Base-by-base conservation (phyloP, 1,140 invertebrate genomes). In the Drosophila pseudoobscura region DNA sequence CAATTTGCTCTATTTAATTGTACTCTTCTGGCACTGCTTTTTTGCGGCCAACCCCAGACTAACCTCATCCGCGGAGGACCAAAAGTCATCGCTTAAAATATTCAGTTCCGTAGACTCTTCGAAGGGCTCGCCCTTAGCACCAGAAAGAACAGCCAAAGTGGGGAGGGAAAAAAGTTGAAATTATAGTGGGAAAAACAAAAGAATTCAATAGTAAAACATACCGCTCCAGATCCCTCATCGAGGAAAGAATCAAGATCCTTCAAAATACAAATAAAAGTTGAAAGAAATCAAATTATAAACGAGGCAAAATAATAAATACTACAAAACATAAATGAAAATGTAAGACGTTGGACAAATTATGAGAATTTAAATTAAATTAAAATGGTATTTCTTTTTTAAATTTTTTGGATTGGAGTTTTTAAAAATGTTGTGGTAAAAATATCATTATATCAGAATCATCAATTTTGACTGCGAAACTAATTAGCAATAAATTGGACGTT, bases 211-310 rank as follows among this genome's bases (percentile, higher is more conserved):
- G 53, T 41, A 64, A 56, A 63, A 74, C 71, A 53, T 74, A 74
- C 71, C 70, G 35, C 52, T 20, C 71, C 71, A 64, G 71, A 74
- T 47, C 53, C 71, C 17, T 71, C 69, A 15, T 50, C 31, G 29
- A 31, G 2, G 1, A 63, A 15, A 35, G 61, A 72, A 20, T 79
- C 80, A 39, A 53, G 39, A 57, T 79, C 80, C 80, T 82, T 78
- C 1, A 53, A 65, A 77, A 57, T 6, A 22, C 7, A 45, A 65
- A 35, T 17, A 4, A 55, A 51, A 61, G 17, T 15, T 52, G 8
- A 54, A 49, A 69, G 6, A 47, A 39, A 6, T 7, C 61, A 29
- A 24, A 22, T n/a, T 35, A 6, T 6, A 56, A 13, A 7, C 43
- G 15, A 44, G 8, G 15, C 4, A 3, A 47, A 69, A 41, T 22